These are phyloP conservation scores for Saimiri boliviensis DNA, from an alignment of 2,113 vertebrate genomes.

Conservation along the genomic window DNA sequence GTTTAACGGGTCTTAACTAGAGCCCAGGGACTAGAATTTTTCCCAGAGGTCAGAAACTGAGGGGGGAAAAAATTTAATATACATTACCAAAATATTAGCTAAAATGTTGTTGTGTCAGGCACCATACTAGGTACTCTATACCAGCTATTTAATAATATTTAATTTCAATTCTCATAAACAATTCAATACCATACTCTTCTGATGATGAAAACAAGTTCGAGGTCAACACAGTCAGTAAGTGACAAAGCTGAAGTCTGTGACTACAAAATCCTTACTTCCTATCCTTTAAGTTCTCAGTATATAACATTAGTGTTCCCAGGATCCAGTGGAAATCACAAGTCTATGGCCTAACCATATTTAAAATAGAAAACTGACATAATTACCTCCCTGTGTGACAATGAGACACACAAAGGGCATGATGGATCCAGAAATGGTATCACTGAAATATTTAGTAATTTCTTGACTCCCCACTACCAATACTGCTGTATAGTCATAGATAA, in stretches of 20 bases:
- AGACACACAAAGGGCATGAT: not conserved
- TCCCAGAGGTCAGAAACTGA: not conserved
- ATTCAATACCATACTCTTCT: not conserved
- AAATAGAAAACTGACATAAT: not conserved
- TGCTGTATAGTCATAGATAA: not conserved
- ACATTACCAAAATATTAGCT: conserved; percentile 19
- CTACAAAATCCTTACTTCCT: not conserved
- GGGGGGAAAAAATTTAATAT: not conserved
- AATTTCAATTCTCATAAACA: not conserved
- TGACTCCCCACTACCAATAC: not conserved
- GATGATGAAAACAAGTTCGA: conserved; percentile 18
- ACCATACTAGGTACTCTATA: not conserved
- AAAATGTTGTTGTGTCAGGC: not conserved
- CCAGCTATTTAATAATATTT: not conserved
- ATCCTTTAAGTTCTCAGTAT: not conserved
- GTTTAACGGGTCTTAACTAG: not conserved
- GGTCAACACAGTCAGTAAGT: not conserved
- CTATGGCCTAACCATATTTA: not conserved
- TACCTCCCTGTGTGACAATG: not conserved
- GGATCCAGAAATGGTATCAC: not conserved
- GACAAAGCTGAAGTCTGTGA: not conserved
- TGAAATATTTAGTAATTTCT: not conserved
- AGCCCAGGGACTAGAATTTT: not conserved
- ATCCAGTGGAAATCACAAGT: not conserved
- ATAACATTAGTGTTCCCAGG: not conserved